phyloP scores from a whole-genome alignment of 2,113 vertebrate species.

The Picathartes gymnocephalus region DNA sequence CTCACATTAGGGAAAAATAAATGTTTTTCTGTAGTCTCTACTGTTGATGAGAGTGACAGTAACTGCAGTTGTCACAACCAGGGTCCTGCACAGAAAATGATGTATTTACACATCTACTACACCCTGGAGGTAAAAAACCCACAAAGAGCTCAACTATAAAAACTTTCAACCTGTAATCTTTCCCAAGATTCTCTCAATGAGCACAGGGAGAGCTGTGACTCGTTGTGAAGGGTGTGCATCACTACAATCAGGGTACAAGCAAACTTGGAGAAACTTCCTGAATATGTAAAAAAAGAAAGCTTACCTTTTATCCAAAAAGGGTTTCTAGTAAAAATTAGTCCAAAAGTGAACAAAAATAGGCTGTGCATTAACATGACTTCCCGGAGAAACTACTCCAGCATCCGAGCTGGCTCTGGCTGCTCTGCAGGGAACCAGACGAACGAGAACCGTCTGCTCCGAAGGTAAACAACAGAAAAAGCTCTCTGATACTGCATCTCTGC shows the following conservation, averaged over 20 bases:
- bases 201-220: not conserved
- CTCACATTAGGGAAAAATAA: not conserved
- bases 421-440: not conserved
- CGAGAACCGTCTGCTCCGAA: not conserved
- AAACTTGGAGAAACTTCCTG: not conserved
- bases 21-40: not conserved
- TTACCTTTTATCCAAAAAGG: conserved; percentile 40
- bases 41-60: not conserved
- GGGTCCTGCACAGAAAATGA: not conserved
- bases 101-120: not conserved
- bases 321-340: conserved; percentile 5
- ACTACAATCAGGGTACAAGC: fast-evolving
- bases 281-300: not conserved
- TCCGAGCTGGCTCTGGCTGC: not conserved
- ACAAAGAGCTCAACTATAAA: not conserved
- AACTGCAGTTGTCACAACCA: not conserved
- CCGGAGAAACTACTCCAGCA: not conserved
- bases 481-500: not conserved
- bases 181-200: not conserved
- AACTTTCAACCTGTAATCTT: not conserved
- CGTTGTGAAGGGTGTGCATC: not conserved
- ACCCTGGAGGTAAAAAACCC: not conserved
- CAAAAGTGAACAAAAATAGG: conserved; percentile 18
- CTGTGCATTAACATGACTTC: conserved; percentile 42
- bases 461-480: conserved; percentile 5